Evolutionary conservation across 23 tunicate species (phyloP), one percentile per base, ranked within the genome.

Genomic region (Ascidia mentula): DNA sequence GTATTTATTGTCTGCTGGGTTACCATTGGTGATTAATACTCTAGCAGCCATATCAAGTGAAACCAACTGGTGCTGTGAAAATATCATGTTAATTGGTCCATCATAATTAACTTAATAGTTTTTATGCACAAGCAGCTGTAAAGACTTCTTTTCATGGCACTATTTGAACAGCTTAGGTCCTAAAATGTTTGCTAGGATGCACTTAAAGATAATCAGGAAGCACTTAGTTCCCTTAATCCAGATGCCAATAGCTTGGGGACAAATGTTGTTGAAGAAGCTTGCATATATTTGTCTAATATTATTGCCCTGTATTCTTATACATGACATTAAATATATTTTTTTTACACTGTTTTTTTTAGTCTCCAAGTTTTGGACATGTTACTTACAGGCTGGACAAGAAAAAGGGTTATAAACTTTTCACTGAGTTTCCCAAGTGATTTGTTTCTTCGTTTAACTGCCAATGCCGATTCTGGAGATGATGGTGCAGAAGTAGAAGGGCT

Each of bases 361-460:
- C 15, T 42, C 15, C 15, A 42, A 42, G 15, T 12, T 32, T 73
- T 34, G 13, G 39, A 76, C 15, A 45, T 2, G 5, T 17, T 5
- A 85, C 86, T 87, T 76, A 87, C 92, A 12, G 93, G 74, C 4
- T 88, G 93, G 0, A 88, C 80, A 38, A 88, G 40, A 42, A 88
- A 88, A 31, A 88, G 36, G 32, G 87, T 82, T 31, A 88, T 86
- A 82, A 88, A 88, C 46, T 80, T 82, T 42, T 60, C 77, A 77
- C 93, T 88, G 18, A 88, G 70, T 39, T 73, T 80, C 71, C 93
- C 93, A 34, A 88, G 45, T 1, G 87, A 82, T 40, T 88, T 88
- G 77, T 88, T 80, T 88, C 93, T 82, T 77, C 87, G 36, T 53
- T 77, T 87, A 38, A 69, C 59, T 74, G 46, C 46, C 17, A 22